Conservation (phyloP, 2,797 vertebrate species). For the Argya squamiceps region DNA sequence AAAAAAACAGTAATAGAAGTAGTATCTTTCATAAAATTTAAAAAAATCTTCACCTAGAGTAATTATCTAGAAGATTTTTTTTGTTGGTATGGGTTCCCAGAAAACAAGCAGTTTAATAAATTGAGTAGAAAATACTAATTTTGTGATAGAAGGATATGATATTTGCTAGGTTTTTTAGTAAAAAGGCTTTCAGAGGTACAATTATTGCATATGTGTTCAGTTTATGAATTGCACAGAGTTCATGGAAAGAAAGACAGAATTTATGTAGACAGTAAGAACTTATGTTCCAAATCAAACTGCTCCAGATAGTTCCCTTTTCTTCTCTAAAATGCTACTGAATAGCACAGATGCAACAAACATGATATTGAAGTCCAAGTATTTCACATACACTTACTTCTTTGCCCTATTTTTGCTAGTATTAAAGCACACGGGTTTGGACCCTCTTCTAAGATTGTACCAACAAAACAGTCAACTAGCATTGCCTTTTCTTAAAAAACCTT, state of each 20-base stretch:
- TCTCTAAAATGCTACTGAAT: background rate
- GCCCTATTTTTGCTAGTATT: background rate
- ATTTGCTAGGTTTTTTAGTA: background rate
- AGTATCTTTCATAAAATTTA: fast-evolving
- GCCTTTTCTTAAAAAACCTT: background rate
- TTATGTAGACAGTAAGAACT: background rate
- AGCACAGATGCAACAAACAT: background rate
- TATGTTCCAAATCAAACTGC: background rate
- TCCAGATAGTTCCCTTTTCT: background rate
- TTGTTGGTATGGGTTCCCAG: background rate
- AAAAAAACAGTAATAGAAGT: background rate
- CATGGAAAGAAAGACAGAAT: background rate
- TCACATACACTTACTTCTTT: background rate
- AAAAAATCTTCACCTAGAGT: background rate
- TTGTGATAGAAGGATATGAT: background rate
- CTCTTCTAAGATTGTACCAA: background rate
- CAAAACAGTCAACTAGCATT: background rate
- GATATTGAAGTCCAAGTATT: background rate
- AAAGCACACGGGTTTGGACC: background rate
- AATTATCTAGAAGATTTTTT: background rate
- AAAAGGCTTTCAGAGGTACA: background rate
- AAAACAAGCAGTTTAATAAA: background rate
- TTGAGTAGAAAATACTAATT: background rate
- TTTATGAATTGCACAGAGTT: background rate
- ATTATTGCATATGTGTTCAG: background rate